These are phyloP conservation scores for Pseudochaenichthys georgianus DNA, from an alignment of 2,797 vertebrate species.

Conservation along the genomic window DNA sequence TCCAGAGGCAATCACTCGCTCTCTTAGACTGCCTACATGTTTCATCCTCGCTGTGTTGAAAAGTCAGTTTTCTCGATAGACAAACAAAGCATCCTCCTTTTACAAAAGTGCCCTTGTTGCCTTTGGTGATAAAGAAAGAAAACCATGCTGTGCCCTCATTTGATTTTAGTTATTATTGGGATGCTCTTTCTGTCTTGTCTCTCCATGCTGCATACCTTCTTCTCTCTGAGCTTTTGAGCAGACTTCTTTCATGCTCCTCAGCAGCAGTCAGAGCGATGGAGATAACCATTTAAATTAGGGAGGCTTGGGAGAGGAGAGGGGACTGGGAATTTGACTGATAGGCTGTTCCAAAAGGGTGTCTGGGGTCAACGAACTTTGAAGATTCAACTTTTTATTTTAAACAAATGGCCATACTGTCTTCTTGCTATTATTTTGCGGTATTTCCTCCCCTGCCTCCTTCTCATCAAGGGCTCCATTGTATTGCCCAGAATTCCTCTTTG, in stretches of 20 bases:
- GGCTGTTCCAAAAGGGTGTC: slow-evolving; percentile 47
- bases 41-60: slow-evolving; percentile 43
- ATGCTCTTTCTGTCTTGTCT: slow-evolving; percentile 46
- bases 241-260: slow-evolving; percentile 65
- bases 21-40: slow-evolving; percentile 50
- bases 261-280: slow-evolving; percentile 55
- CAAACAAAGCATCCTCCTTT: slow-evolving; percentile 54
- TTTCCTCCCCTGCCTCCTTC: slow-evolving; percentile 12
- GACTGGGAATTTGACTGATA: slow-evolving; percentile 60
- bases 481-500: slow-evolving; percentile 25
- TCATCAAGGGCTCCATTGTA: slow-evolving; percentile 31
- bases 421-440: slow-evolving; percentile 8
- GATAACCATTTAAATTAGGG: slow-evolving; percentile 70
- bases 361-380: slow-evolving; percentile 58
- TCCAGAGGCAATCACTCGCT: slow-evolving; percentile 60
- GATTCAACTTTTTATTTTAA: slow-evolving; percentile 52
- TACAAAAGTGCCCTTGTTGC: slow-evolving; percentile 54
- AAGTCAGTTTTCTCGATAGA: slow-evolving; percentile 44
- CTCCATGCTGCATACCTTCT: slow-evolving; percentile 27
- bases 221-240: slow-evolving; percentile 56
- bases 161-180: slow-evolving; percentile 59
- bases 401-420: slow-evolving; percentile 38
- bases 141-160: slow-evolving; percentile 55
- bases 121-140: slow-evolving; percentile 58
- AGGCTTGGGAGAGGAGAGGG: slow-evolving; percentile 49